Percentiles rank a stretch among this genome's conserved stretches.
Evolutionary conservation across 1,140 invertebrate species (phyloP).

Genomic region (Ceratina australensis): DNA sequence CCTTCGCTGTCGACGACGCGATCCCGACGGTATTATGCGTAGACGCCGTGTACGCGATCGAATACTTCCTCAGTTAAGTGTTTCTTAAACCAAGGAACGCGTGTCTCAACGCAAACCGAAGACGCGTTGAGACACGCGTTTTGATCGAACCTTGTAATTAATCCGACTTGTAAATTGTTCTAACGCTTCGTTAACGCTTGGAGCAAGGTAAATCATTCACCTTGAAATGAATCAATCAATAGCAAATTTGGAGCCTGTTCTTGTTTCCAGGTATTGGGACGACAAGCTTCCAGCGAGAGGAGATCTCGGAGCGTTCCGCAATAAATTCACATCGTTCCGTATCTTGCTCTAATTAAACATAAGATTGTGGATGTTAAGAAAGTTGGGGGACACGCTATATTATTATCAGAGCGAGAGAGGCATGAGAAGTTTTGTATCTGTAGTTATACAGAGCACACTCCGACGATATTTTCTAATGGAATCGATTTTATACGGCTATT

Average conservation of each 20-base stretch:
- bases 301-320: slow-evolving; percentile 43
- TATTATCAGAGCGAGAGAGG: neutral
- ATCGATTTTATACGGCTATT: slow-evolving; percentile 60
- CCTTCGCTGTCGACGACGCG: slow-evolving; percentile 64
- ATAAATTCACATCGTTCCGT: slow-evolving; percentile 2
- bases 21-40: slow-evolving; percentile 63
- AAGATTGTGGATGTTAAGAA: neutral
- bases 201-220: slow-evolving; percentile 49
- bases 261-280: slow-evolving; percentile 55
- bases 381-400: neutral
- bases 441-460: slow-evolving; percentile 39
- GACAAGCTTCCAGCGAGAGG: slow-evolving; percentile 55
- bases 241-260: neutral
- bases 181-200: slow-evolving; percentile 69
- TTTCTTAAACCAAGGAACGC: slow-evolving; percentile 13
- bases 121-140: slow-evolving; percentile 19
- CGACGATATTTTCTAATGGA: slow-evolving; percentile 48
- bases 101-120: slow-evolving; percentile 2
- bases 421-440: slow-evolving; percentile 54
- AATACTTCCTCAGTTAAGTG: slow-evolving; percentile 61
- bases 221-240: neutral
- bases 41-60: slow-evolving; percentile 60
- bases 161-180: slow-evolving; percentile 72
- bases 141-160: slow-evolving; percentile 54
- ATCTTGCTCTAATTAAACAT: neutral